Evolutionary conservation across 1,140 invertebrate genomes (phyloP).

Genomic region (Hirudo medicinalis): DNA sequence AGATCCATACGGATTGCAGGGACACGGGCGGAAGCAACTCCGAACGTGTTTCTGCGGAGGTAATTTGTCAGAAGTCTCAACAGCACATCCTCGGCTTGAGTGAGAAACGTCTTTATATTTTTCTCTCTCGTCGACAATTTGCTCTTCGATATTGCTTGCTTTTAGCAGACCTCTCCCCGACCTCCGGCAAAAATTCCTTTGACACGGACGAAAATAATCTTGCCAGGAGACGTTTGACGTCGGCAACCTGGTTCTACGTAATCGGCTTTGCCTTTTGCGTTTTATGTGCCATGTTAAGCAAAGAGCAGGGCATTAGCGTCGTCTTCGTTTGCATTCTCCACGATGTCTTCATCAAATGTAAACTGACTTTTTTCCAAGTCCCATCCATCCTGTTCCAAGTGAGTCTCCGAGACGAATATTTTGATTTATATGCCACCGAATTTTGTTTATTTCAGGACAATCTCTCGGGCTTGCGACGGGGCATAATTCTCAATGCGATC

Average conservation of each 20-base stretch:
- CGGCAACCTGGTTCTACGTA: slow-evolving; percentile 26
- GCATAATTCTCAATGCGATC: slow-evolving; percentile 57
- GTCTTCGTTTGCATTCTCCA: slow-evolving; percentile 72
- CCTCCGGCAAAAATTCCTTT: too few relatives aligned
- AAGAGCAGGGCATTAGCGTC: slow-evolving; percentile 77
- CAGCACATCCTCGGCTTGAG: too few relatives aligned
- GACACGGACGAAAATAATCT: neutral
- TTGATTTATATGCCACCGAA: slow-evolving; percentile 21
- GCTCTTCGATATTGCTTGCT: too few relatives aligned
- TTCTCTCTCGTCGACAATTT: too few relatives aligned
- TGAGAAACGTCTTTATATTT: too few relatives aligned
- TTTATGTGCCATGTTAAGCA: slow-evolving; percentile 34
- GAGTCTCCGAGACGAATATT: neutral
- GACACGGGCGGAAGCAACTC: slow-evolving; percentile 39
- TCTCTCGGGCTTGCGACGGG: slow-evolving; percentile 52
- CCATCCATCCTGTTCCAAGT: neutral
- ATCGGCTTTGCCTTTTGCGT: slow-evolving; percentile 27
- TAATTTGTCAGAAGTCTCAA: too few relatives aligned
- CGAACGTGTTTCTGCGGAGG: slow-evolving; percentile 35
- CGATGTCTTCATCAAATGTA: slow-evolving; percentile 48
- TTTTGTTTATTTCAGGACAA: slow-evolving; percentile 46
- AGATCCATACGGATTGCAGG: slow-evolving; percentile 7
- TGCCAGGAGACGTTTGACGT: slow-evolving; percentile 35
- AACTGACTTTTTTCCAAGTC: slow-evolving; percentile 3
- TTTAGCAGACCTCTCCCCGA: too few relatives aligned